Conservation (phyloP, 2,113 vertebrate species). For the Ranitomeya variabilis region DNA sequence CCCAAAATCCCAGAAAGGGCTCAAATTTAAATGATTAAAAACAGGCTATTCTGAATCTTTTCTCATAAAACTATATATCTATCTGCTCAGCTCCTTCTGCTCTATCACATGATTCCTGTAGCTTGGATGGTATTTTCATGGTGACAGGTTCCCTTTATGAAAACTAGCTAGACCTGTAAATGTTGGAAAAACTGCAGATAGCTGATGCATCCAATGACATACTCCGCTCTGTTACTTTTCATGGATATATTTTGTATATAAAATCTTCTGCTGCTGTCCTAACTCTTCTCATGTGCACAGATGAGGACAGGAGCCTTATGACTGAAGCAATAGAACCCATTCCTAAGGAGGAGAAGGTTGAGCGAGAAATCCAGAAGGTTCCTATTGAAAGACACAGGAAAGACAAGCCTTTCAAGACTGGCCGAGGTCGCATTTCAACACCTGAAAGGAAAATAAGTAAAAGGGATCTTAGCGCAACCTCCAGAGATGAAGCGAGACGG, state of each 20-base stretch:
- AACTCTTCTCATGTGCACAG: conserved; percentile 80
- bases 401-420: conserved; percentile 83
- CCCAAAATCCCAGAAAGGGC: too few species aligned
- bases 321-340: conserved; percentile 92
- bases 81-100: too few species aligned
- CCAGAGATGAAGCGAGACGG: conserved; percentile 96
- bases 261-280: conserved; percentile 67
- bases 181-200: not conserved
- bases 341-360: conserved; percentile 82
- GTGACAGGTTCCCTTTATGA: too few species aligned
- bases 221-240: not conserved
- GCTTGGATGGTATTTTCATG: too few species aligned
- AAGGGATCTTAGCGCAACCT: conserved; percentile 89
- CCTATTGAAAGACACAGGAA: conserved; percentile 88
- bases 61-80: too few species aligned
- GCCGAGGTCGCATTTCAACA: conserved; percentile 90
- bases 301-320: conserved; percentile 95
- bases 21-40: too few species aligned
- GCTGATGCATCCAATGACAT: not conserved
- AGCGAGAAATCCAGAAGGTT: conserved; percentile 77
- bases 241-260: not conserved
- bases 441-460: conserved; percentile 92
- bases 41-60: too few species aligned
- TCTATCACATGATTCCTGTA: too few species aligned
- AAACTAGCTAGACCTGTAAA: not conserved